These are phyloP conservation scores for Pongo pygmaeus DNA, from an alignment of 2,113 vertebrate genomes.

Conservation along the genomic window DNA sequence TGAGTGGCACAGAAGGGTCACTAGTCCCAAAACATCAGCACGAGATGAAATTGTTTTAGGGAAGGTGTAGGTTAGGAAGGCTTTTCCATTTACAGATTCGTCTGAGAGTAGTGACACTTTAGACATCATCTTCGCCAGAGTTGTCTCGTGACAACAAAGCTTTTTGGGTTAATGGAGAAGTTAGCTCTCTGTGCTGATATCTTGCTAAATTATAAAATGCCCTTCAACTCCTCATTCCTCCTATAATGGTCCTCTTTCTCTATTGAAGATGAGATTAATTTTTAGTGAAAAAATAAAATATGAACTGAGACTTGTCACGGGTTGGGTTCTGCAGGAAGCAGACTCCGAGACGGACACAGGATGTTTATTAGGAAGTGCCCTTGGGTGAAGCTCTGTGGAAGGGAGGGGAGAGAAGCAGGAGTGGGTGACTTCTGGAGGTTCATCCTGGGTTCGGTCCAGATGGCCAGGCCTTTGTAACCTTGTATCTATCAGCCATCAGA, in stretches of 20 bases:
- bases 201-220: constrained; percentile 40
- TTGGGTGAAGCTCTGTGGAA: neutral
- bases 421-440: neutral
- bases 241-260: constrained; percentile 4
- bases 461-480: neutral
- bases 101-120: neutral
- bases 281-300: constrained; percentile 8
- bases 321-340: neutral
- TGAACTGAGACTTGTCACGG: neutral
- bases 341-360: neutral
- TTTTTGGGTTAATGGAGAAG: constrained; percentile 28
- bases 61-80: neutral
- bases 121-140: neutral
- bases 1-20: neutral
- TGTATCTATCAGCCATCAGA: neutral
- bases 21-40: neutral
- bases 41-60: neutral
- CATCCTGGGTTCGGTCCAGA: neutral
- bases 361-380: neutral
- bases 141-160: neutral
- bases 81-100: constrained; percentile 24
- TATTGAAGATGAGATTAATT: neutral
- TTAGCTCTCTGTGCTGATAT: neutral
- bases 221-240: neutral
- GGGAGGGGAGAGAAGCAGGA: neutral